phyloP scores from a whole-genome alignment of 2,888 invertebrate genomes.

The Pollenia griseotomentosa region DNA sequence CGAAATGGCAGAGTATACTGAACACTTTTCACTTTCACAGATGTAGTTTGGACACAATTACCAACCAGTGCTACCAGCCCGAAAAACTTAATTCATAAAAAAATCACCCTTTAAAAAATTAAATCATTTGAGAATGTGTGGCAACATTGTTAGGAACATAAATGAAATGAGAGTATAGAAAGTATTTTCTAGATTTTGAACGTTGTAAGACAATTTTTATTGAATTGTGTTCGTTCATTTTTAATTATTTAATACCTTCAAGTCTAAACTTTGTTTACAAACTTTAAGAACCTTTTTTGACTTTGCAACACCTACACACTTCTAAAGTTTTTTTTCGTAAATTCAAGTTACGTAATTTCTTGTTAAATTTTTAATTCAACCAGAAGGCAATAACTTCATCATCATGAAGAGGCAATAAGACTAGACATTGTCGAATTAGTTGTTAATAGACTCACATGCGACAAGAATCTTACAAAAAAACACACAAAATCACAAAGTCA shows the following conservation, averaged over 20 bases:
- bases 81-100: too few relatives aligned
- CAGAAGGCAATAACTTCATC: slow-evolving; percentile 25
- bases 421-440: slow-evolving; percentile 64
- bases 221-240: background rate
- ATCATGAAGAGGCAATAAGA: slow-evolving; percentile 37
- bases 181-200: too few relatives aligned
- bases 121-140: too few relatives aligned
- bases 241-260: background rate
- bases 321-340: background rate
- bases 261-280: background rate
- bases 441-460: slow-evolving; percentile 39
- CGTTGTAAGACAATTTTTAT: background rate
- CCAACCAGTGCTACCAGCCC: too few relatives aligned
- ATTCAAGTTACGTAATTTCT: slow-evolving; percentile 49
- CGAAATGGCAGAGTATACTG: too few relatives aligned
- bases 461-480: slow-evolving; percentile 33
- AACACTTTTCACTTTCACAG: too few relatives aligned
- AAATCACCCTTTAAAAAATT: too few relatives aligned
- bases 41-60: too few relatives aligned
- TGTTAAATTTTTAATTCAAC: slow-evolving; percentile 30
- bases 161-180: too few relatives aligned
- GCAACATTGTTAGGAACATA: too few relatives aligned
- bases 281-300: slow-evolving; percentile 15
- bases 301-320: slow-evolving; percentile 27
- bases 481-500: slow-evolving; percentile 42